These are phyloP conservation scores for Cotesia typhae DNA, from an alignment of 1,140 invertebrate genomes.

Conservation along the genomic window DNA sequence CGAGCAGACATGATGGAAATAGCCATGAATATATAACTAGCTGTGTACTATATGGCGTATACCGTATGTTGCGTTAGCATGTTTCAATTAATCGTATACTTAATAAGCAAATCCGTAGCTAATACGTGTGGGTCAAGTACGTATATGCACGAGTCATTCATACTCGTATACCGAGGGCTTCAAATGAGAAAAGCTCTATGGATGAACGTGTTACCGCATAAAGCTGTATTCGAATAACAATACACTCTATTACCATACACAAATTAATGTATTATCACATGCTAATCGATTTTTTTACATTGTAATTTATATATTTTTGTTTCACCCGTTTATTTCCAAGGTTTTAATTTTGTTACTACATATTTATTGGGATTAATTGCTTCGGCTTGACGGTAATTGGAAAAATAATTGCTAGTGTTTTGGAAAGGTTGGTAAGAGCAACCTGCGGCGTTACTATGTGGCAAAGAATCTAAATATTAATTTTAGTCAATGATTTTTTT, in stretches of 20 bases:
- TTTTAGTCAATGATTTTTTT: neutral
- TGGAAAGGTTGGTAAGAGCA: too few relatives aligned
- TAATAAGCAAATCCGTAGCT: slow-evolving; percentile 36
- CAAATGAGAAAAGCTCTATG: slow-evolving; percentile 20
- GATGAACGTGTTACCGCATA: slow-evolving; percentile 26
- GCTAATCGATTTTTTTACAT: slow-evolving; percentile 17
- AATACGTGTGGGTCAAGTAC: slow-evolving; percentile 22
- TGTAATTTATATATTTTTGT: neutral
- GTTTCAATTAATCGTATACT: slow-evolving; percentile 37
- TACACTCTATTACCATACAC: slow-evolving; percentile 31
- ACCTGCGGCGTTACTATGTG: too few relatives aligned
- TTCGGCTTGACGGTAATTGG: too few relatives aligned
- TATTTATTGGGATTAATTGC: too few relatives aligned
- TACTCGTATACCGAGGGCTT: neutral
- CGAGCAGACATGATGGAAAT: slow-evolving; percentile 25
- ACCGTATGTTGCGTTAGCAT: slow-evolving; percentile 27
- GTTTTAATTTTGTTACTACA: too few relatives aligned
- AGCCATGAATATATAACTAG: slow-evolving; percentile 27
- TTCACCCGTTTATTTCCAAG: neutral
- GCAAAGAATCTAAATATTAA: neutral
- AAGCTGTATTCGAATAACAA: slow-evolving; percentile 32
- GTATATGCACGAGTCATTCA: neutral
- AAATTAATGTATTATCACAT: slow-evolving; percentile 26
- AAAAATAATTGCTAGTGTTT: too few relatives aligned
- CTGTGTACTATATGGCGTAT: too few relatives aligned